phyloP scores from a whole-genome alignment of 1,140 invertebrate species.

The Bicyclus anynana region DNA sequence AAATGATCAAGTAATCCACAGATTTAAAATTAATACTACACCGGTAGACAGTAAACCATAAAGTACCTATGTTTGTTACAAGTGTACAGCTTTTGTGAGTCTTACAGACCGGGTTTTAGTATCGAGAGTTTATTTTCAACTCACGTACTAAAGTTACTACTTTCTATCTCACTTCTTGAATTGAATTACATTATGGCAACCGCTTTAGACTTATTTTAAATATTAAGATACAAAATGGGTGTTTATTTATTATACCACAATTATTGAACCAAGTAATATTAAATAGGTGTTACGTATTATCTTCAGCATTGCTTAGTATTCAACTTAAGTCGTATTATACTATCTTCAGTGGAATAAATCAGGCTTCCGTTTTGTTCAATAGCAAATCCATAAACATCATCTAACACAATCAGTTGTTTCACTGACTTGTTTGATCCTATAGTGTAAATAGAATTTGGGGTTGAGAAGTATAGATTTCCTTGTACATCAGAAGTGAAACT shows the following conservation, averaged over 20 bases:
- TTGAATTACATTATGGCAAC: constrained; percentile 18
- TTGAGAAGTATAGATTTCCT: constrained; percentile 48
- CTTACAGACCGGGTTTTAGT: constrained; percentile 13
- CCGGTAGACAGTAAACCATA: background rate
- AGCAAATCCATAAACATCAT: constrained; percentile 35
- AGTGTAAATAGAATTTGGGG: constrained; percentile 37
- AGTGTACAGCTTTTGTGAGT: background rate
- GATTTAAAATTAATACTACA: background rate
- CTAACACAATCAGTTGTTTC: constrained; percentile 18
- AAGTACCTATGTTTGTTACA: background rate
- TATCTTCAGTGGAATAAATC: constrained; percentile 35
- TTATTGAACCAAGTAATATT: background rate
- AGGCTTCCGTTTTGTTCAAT: constrained; percentile 38
- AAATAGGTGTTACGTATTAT: background rate
- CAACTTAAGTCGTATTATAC: constrained; percentile 27
- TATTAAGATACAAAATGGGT: background rate
- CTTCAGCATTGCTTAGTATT: background rate
- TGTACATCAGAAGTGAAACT: constrained; percentile 39
- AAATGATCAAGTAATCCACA: no score
- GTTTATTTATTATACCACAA: background rate
- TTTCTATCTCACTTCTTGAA: constrained; percentile 19
- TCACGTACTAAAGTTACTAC: constrained; percentile 25
- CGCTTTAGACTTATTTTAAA: constrained; percentile 14
- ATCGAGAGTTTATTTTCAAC: constrained; percentile 10
- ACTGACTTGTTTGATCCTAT: constrained; percentile 32